phyloP scores from a whole-genome alignment of 2,888 invertebrate genomes.

The Brachyptera risi region DNA sequence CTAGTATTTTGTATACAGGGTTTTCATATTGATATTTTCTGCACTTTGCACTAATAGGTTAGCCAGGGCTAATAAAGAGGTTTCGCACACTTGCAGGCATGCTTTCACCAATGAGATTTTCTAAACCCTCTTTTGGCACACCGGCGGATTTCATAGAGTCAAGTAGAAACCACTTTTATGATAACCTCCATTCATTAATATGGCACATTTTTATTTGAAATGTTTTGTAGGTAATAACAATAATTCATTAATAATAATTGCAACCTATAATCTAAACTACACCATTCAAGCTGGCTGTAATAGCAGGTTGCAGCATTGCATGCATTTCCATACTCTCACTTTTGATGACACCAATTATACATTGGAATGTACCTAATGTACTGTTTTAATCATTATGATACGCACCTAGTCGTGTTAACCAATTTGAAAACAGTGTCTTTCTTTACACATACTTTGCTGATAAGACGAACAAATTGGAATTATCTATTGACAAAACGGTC shows the following conservation, averaged over 20 bases:
- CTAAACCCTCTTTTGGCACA: background rate
- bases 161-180: background rate
- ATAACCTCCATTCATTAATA: slow-evolving; percentile 14
- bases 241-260: slow-evolving; percentile 2
- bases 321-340: too few relatives aligned
- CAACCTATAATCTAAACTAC: background rate
- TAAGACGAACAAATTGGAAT: slow-evolving; percentile 4
- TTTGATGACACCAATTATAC: background rate
- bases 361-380: slow-evolving; percentile 21
- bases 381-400: background rate
- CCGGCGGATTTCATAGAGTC: background rate
- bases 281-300: too few relatives aligned
- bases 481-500: background rate
- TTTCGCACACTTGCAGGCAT: background rate
- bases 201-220: slow-evolving; percentile 17
- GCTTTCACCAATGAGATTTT: background rate
- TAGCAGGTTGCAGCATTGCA: too few relatives aligned
- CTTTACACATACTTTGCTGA: background rate
- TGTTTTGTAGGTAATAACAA: slow-evolving; percentile 1
- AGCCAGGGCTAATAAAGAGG: background rate
- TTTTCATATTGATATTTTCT: slow-evolving; percentile 3
- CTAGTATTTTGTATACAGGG: slow-evolving; percentile 28
- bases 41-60: slow-evolving; percentile 6
- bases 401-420: background rate
- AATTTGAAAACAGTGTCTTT: background rate